Percentiles rank a stretch among this genome's conserved stretches.
Evolutionary conservation across 2,113 vertebrate species (phyloP).

Genomic region (Conger conger): DNA sequence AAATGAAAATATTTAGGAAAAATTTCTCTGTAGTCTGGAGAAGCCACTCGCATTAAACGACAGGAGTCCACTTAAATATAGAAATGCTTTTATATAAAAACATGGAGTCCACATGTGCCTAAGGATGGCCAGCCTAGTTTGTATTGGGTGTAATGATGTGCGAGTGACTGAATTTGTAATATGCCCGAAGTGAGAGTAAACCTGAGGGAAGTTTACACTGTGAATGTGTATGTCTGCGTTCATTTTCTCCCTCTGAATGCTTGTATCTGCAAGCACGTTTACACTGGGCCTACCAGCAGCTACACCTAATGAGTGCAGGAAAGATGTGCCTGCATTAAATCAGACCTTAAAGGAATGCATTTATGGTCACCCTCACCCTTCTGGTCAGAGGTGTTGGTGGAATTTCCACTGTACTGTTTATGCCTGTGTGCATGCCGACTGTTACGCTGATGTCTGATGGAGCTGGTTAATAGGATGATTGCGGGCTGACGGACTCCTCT

Average conservation of each 20-base stretch:
- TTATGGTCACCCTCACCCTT: conserved; percentile 44
- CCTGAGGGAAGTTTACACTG: too few relatives aligned
- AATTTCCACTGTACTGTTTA: conserved; percentile 52
- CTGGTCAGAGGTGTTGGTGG: conserved; percentile 48
- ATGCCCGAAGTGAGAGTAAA: too few relatives aligned
- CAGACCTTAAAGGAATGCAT: conserved; percentile 46
- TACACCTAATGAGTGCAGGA: neutral
- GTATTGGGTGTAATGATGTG: too few relatives aligned
- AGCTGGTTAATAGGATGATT: neutral
- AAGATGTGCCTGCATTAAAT: neutral
- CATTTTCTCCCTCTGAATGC: neutral
- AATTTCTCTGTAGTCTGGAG: too few relatives aligned
- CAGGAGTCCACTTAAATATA: too few relatives aligned
- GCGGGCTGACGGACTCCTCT: conserved; percentile 30
- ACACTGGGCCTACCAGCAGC: neutral
- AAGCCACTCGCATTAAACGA: too few relatives aligned
- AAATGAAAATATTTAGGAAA: too few relatives aligned
- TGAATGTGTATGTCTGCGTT: neutral
- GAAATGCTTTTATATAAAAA: too few relatives aligned
- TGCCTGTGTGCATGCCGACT: conserved; percentile 42
- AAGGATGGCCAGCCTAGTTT: too few relatives aligned
- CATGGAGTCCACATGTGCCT: too few relatives aligned
- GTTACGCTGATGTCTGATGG: conserved; percentile 50
- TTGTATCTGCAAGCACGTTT: neutral
- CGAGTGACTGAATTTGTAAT: too few relatives aligned